Conservation (phyloP, 2,113 vertebrate species). For the Zapus hudsonius region DNA sequence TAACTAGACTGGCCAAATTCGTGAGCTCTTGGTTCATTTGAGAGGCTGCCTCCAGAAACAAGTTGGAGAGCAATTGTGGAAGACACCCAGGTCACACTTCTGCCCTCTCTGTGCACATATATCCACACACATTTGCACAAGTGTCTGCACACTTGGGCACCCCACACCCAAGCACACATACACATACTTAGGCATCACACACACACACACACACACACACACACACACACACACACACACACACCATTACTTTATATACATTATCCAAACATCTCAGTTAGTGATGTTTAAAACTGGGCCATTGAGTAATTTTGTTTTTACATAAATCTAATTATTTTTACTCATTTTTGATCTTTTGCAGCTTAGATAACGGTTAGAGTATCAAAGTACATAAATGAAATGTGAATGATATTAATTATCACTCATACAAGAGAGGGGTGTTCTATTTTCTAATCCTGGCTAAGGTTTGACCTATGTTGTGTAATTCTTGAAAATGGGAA, state of each 20-base stretch:
- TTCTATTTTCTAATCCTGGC: slow-evolving; percentile 19
- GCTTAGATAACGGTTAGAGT: slow-evolving; percentile 18
- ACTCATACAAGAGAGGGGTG: not conserved
- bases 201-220: too few species aligned
- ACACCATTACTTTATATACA: not conserved
- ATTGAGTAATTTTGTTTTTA: not conserved
- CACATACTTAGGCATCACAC: too few species aligned
- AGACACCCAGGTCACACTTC: too few species aligned
- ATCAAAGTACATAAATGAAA: slow-evolving; percentile 29
- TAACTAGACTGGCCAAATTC: too few species aligned
- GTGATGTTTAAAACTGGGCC: not conserved
- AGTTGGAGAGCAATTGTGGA: too few species aligned
- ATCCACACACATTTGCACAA: too few species aligned
- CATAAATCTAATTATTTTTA: not conserved
- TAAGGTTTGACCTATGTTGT: not conserved
- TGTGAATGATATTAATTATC: not conserved
- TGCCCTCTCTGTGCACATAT: too few species aligned
- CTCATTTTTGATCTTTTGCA: not conserved
- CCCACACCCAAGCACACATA: too few species aligned
- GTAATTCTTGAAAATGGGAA: slow-evolving; percentile 18
- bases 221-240: too few species aligned
- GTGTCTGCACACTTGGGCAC: too few species aligned
- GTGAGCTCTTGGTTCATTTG: too few species aligned
- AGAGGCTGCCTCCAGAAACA: too few species aligned
- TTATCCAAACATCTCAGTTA: not conserved